Evolutionary conservation across 1,140 invertebrate genomes (phyloP).

Genomic region (Cecropterus lyciades): DNA sequence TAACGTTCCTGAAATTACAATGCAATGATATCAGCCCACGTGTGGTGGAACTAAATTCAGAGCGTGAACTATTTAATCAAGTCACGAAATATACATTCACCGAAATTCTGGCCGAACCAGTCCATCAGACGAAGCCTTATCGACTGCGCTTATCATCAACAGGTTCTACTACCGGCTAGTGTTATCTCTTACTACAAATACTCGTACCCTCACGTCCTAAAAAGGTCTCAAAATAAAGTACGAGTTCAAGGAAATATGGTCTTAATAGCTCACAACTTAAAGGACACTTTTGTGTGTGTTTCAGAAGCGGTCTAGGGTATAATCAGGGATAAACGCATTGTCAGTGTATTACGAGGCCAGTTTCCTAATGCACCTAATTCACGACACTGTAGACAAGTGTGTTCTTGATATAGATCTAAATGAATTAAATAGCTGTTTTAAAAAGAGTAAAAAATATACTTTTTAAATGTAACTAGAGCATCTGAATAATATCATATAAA

Average conservation of each 20-base stretch:
- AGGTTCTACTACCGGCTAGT: conserved; percentile 76
- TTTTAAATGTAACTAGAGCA: too few relatives aligned
- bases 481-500: too few relatives aligned
- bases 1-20: conserved; percentile 45
- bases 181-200: conserved; percentile 82
- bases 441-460: background rate
- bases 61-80: conserved; percentile 82
- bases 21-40: conserved; percentile 52
- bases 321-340: conserved; percentile 74
- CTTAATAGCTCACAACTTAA: conserved; percentile 30
- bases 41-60: conserved; percentile 60
- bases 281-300: conserved; percentile 35
- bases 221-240: conserved; percentile 38
- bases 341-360: conserved; percentile 70
- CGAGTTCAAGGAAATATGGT: conserved; percentile 18
- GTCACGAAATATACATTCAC: conserved; percentile 81
- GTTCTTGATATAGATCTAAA: conserved; percentile 44
- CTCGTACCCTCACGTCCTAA: conserved; percentile 47
- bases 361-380: conserved; percentile 76
- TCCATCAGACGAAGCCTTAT: conserved; percentile 76
- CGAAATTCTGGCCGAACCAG: conserved; percentile 74
- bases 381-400: conserved; percentile 71
- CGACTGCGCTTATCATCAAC: conserved; percentile 81
- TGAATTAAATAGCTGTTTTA: conserved; percentile 5
- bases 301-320: conserved; percentile 43